Evolutionary conservation across 2,797 vertebrate genomes (phyloP).

Genomic region (Morelia viridis): DNA sequence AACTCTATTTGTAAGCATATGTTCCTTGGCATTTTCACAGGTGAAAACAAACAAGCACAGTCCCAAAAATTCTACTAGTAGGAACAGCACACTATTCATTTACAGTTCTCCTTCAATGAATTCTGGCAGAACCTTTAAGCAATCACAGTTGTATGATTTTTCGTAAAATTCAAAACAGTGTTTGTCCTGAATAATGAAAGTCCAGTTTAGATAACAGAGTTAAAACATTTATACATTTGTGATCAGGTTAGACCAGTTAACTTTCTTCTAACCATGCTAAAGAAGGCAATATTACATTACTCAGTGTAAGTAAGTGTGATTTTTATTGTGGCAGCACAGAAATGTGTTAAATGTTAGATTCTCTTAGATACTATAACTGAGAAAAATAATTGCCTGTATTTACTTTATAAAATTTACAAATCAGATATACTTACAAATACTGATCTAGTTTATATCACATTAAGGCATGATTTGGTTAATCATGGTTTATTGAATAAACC

Average conservation of each 20-base stretch:
- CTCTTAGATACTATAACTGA: background rate
- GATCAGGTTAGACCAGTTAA: background rate
- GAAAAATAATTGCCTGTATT: background rate
- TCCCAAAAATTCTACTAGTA: too few species aligned
- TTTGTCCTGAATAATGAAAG: background rate
- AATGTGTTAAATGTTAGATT: background rate
- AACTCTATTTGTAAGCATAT: background rate
- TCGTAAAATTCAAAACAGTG: background rate
- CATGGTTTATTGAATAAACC: background rate
- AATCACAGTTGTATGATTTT: background rate
- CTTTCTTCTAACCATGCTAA: background rate
- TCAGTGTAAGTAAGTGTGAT: background rate
- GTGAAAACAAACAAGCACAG: background rate
- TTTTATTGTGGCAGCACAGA: background rate
- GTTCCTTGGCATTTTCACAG: background rate
- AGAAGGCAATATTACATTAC: background rate
- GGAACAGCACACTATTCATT: too few species aligned
- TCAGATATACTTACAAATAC: background rate
- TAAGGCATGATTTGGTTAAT: background rate
- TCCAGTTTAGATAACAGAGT: background rate
- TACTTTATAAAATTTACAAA: background rate
- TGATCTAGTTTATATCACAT: background rate
- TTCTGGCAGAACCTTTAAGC: background rate
- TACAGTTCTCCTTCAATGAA: background rate
- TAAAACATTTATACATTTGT: background rate